Base-by-base conservation (phyloP, 2,888 invertebrate genomes). In the Anoplius nigerrimus region DNA sequence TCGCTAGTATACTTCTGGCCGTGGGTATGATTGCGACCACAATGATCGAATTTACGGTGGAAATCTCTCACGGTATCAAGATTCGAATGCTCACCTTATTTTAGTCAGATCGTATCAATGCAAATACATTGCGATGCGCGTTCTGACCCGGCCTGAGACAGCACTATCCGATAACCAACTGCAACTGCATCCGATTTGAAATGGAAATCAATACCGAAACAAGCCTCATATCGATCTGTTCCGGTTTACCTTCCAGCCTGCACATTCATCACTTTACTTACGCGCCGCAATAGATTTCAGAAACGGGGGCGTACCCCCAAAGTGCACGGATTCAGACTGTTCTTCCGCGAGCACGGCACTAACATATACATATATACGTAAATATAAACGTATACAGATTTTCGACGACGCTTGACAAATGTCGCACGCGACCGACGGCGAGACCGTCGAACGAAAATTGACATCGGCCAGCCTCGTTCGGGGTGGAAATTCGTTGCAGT, bases 121-220 rank as follows among this genome's bases (percentile, higher is more conserved):
- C 69, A 69, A 75, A 75, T 75, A 74, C 51, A 68, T 71, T 62
- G 66, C 15, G 62, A 62, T 69, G 48, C 48, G 53, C 61, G 59
- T 55, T 62, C 61, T 68, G 74, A 72, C 75, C 69, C 54, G 62
- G 57, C 60, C 78, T 69, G 76, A 78, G 78, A 76, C 78, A 78
- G 66, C 70, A 43, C 74, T 69, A 76, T 72, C 71, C 78, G 78
- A 78, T 78, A 76, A 78, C 72, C 76, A 53, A 57, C 54, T 34
- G 74, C 68, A 62, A 66, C 66, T 70, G 78, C 74, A 76, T 78
- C 71, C 72, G 78, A 78, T 78, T 76, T 74, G 69, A 71, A 78
- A 78, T 78, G 76, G 78, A 78, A 78, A 78, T 78, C 78, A 67
- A 78, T 78, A 78, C 66, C 61, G 71, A 75, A 75, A 77, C 70